Evolutionary conservation across 2,113 vertebrate genomes (phyloP), one percentile per base, ranked within the genome.

Genomic region (Anser cygnoides): DNA sequence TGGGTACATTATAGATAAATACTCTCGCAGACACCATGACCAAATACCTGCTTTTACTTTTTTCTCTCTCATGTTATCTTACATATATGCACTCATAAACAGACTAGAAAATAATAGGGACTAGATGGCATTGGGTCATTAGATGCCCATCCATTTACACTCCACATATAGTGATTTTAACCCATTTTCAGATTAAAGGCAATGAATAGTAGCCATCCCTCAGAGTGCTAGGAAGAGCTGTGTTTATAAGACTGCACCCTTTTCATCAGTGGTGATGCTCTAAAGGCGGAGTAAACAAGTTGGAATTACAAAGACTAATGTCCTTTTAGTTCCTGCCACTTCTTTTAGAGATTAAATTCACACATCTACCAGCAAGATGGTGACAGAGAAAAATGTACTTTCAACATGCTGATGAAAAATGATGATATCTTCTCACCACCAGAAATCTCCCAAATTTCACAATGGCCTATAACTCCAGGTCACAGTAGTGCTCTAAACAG

Each of bases 331-430:
- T 92, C 44, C 72, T 77, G 82, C 2, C 63, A 72, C 71, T 85
- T 92, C 76, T 37, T 83, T 57, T 44, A 44, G 22, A 92, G 44
- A 88, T 62, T 52, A 92, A 90, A 86, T 70, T 90, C 79, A 85
- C 25, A 80, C 39, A 23, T 11, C 14, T 21, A 73, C 49, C 62
- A 83, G 66, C 75, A 58, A 63, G 31, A 79, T 29, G 28, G 25
- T 82, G 49, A 83, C 72, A 80, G 33, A 58, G 41, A 89, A 93
- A 62, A 92, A 78, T 37, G 33, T 78, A 74, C 35, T 84, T 84
- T 50, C 54, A 75, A 78, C 33, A 26, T 9, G 9, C 6, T 61
- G 39, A 82, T 92, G 76, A 81, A 77, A 79, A 94, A 73, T 31
- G 3, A 61, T 25, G 25, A 52, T 13, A 82, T 8, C 9, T 78